These are phyloP conservation scores for Lamprotornis superbus DNA, from an alignment of 2,113 vertebrate species.

Conservation along the genomic window DNA sequence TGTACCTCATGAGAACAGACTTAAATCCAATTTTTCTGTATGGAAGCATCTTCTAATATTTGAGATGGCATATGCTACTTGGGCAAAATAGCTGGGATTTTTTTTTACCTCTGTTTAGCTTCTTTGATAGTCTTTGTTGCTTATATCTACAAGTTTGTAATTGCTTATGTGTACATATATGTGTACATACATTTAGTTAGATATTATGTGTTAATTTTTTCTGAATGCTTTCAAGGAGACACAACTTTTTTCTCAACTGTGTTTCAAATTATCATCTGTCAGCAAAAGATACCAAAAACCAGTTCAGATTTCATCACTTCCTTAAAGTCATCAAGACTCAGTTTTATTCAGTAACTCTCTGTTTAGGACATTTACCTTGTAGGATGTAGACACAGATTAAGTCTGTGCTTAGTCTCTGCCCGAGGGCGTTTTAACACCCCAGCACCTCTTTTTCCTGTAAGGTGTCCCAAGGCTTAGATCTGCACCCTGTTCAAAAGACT, in stretches of 20 bases:
- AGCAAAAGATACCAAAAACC: not conserved
- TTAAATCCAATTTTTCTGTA: not conserved
- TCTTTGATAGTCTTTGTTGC: not conserved
- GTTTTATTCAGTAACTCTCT: not conserved
- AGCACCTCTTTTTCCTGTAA: not conserved
- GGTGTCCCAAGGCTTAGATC: not conserved
- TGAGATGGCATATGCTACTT: not conserved
- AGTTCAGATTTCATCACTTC: not conserved
- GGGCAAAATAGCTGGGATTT: not conserved
- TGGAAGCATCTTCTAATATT: not conserved
- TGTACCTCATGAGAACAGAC: not conserved
- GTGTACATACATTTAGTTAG: not conserved
- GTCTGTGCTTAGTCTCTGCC: not conserved
- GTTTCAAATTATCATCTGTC: not conserved
- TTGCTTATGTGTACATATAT: not conserved
- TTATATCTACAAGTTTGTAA: not conserved
- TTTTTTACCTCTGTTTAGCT: not conserved
- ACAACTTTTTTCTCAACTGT: not conserved
- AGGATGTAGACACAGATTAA: not conserved
- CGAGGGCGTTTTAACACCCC: rapidly evolving
- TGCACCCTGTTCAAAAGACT: not conserved
- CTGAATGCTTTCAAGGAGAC: not conserved
- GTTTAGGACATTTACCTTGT: not conserved
- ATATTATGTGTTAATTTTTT: not conserved
- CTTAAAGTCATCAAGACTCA: not conserved